These are phyloP conservation scores for Chloroceryle inda DNA, from an alignment of 2,797 vertebrate genomes.

Conservation along the genomic window DNA sequence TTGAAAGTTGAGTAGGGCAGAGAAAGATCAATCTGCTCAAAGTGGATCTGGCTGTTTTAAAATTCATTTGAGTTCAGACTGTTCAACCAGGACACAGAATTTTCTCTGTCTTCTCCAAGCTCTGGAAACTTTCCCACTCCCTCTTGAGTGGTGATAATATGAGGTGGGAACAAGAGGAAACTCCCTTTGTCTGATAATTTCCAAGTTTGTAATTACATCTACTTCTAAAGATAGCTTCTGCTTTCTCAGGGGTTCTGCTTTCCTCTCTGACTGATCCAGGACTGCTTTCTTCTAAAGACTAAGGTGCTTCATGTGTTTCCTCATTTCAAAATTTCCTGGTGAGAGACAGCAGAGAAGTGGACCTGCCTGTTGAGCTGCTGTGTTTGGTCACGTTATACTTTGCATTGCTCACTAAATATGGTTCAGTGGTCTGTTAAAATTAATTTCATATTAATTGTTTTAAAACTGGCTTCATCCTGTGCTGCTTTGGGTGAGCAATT, in stretches of 20 bases:
- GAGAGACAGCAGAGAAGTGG: background rate
- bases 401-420: background rate
- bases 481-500: constrained; percentile 44
- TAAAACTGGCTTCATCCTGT: constrained; percentile 26
- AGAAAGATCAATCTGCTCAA: background rate
- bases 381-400: background rate
- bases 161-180: background rate
- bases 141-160: background rate
- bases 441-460: constrained; percentile 76
- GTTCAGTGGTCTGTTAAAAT: constrained; percentile 65
- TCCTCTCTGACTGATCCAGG: background rate
- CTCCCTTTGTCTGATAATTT: background rate
- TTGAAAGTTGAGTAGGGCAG: background rate
- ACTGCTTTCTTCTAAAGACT: background rate
- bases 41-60: background rate
- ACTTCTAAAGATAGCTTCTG: background rate
- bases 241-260: background rate
- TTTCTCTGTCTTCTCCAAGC: background rate
- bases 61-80: background rate
- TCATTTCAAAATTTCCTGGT: background rate
- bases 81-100: background rate
- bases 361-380: background rate
- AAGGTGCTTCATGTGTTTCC: background rate
- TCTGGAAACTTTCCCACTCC: background rate
- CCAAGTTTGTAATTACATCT: background rate